Base-by-base conservation (phyloP, 37 sponge, comb jelly and placozoan species). In the Oscarella lobularis region DNA sequence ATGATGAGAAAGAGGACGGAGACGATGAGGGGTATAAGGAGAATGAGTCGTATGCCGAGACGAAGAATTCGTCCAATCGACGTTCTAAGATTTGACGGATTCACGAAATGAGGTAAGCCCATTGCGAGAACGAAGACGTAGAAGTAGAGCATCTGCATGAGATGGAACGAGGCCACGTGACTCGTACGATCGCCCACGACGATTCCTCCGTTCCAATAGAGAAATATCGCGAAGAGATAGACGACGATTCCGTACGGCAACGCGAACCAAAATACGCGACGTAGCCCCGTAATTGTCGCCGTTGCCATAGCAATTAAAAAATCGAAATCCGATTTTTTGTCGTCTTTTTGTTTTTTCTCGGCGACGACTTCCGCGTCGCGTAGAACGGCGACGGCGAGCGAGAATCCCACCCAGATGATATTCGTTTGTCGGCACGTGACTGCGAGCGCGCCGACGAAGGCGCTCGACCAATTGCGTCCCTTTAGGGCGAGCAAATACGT, bases 331-430 rank as follows among this genome's bases (percentile, higher is more conserved):
- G 39, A 66, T 55, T 38, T 67, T 67, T 68, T 67, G n/a, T 36
- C 60, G 38, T 36, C 77, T 67, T 76, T 48, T 6, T 41, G 66
- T 20, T 14, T 27, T 37, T 38, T 20, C 55, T 41, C 9, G 3
- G 14, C 6, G 35, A 3, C 6, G 29, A 75, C 30, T 3, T 1
- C n/a, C 39, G 20, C 76, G 41, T 38, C 36, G 65, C 3, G n/a
- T 37, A 77, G 36, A 67, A 33, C 81, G 3, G 70, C 81, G 48
- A 73, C 66, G 2, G 84, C 92, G 33, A 84, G 87, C 30, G 89
- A 76, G 73, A 95, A 95, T 20, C 76, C 87, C 37, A 83, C 83
- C 96, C 96, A 95, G 36, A 95, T 77, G 3, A 95, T 66, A 68
- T 84, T 86, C 1, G 96, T 95, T 77, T 95, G 96, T 33, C 96